Percentiles rank a stretch among this genome's conserved stretches.
These are phyloP conservation scores for Pipa parva DNA, from an alignment of 2,113 vertebrate genomes.

Conservation along the genomic window DNA sequence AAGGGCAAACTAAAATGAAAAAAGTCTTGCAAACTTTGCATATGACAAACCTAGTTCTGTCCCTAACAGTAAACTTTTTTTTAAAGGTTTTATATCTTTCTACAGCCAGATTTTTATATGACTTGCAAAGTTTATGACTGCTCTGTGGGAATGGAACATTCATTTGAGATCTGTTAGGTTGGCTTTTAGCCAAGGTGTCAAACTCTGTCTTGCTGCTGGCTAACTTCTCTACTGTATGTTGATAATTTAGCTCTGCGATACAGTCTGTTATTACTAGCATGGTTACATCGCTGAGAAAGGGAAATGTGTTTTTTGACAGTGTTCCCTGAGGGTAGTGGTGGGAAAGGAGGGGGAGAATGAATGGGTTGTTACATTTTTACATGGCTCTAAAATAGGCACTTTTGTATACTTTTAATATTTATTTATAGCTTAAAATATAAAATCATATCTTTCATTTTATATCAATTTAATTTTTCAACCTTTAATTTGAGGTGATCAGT, in stretches of 20 bases:
- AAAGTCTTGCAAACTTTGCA: constrained; percentile 10
- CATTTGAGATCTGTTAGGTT: constrained; percentile 37
- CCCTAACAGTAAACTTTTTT: constrained; percentile 25
- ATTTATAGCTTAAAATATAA: neutral
- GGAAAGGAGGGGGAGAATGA: constrained; percentile 7
- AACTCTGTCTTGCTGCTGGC: constrained; percentile 46
- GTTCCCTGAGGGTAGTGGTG: constrained; percentile 20
- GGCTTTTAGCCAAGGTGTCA: constrained; percentile 37
- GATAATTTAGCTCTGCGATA: constrained; percentile 45
- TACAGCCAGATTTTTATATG: constrained; percentile 20
- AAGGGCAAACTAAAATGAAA: constrained; percentile 15
- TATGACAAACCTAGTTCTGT: neutral
- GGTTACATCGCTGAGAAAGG: constrained; percentile 37
- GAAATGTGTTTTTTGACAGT: constrained; percentile 23
- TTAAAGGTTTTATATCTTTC: constrained; percentile 36
- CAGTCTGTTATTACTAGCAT: constrained; percentile 32
- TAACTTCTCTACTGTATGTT: constrained; percentile 48
- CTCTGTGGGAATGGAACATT: constrained; percentile 37
- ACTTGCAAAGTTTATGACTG: constrained; percentile 32
- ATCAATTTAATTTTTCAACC: too few species aligned
- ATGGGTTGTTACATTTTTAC: neutral
- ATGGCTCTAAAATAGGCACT: constrained; percentile 24
- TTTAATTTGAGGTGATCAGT: neutral
- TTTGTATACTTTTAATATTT: constrained; percentile 7
- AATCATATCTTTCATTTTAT: constrained; percentile 3